Conservation (phyloP, 2,888 invertebrate genomes). For the Omphaloscelis lunosa region DNA sequence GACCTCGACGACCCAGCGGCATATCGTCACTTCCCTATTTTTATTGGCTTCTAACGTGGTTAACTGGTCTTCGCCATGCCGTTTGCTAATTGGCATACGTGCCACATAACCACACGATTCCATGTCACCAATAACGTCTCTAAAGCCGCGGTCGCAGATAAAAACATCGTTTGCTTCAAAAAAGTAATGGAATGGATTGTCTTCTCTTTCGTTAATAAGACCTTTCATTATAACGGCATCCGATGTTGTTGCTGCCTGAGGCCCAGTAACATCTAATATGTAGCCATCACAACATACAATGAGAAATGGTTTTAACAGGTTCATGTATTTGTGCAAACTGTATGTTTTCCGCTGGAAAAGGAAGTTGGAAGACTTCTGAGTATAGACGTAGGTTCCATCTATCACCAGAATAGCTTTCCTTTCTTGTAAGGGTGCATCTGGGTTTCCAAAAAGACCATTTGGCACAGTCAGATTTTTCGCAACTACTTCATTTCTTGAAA, state of each 20-base stretch:
- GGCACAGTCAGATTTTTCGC: conserved; percentile 1
- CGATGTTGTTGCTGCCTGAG: conserved; percentile 14
- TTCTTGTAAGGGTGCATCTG: conserved; percentile 13
- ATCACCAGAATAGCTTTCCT: conserved; percentile 22
- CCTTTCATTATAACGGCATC: background rate
- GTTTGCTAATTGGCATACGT: conserved; percentile 18
- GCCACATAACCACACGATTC: conserved; percentile 16
- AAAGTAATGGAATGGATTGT: conserved; percentile 14
- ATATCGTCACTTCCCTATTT: conserved; percentile 18
- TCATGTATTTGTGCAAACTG: conserved; percentile 10
- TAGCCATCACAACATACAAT: conserved; percentile 14
- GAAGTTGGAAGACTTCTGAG: conserved; percentile 19
- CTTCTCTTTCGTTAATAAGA: conserved; percentile 17
- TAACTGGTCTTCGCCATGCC: conserved; percentile 12
- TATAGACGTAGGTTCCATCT: conserved; percentile 36
- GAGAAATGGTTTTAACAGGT: conserved; percentile 19
- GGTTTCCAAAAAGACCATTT: conserved; percentile 14
- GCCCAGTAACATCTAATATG: conserved; percentile 15
- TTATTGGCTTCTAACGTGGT: background rate
- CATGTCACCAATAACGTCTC: conserved; percentile 10
- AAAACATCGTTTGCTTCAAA: conserved; percentile 26
- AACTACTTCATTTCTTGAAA: background rate
- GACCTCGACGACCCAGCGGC: conserved; percentile 22
- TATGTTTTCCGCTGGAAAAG: conserved; percentile 16
- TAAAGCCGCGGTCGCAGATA: conserved; percentile 9